A percentile compares a stretch with the other conserved stretches of the same genome.
phyloP scores from a whole-genome alignment of 2,113 vertebrate species.

The Lepidothrix coronata region DNA sequence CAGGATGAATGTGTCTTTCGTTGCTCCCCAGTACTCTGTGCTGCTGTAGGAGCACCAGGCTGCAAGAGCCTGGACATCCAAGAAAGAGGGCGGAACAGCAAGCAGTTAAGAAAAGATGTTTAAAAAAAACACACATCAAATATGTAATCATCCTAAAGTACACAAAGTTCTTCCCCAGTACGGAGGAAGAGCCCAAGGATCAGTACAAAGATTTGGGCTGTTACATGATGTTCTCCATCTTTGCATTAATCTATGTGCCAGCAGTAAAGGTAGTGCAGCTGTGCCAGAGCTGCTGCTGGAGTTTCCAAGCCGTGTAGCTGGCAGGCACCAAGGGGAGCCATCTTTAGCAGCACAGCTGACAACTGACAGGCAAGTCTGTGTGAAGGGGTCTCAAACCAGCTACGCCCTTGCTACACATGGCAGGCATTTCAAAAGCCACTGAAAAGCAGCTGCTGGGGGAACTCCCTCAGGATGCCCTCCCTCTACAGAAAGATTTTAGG shows the following conservation, averaged over 20 bases:
- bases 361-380: background rate
- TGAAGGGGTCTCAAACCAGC: background rate
- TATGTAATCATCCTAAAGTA: background rate
- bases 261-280: background rate
- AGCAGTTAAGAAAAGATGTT: background rate
- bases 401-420: background rate
- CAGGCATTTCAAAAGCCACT: background rate
- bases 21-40: background rate
- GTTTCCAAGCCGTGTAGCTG: background rate
- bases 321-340: background rate
- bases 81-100: background rate
- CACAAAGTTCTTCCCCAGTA: background rate
- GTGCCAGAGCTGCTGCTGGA: background rate
- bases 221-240: background rate
- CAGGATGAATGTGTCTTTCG: background rate
- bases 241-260: background rate
- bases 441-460: background rate
- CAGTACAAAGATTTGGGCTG: background rate
- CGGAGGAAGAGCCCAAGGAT: background rate
- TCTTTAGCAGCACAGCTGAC: background rate
- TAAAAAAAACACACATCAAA: background rate
- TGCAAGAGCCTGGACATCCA: background rate
- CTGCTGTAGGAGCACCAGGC: background rate
- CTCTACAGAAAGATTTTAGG: background rate
- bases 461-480: background rate